These are phyloP conservation scores for Danio choprae DNA, from an alignment of 2,797 vertebrate genomes.

Conservation along the genomic window DNA sequence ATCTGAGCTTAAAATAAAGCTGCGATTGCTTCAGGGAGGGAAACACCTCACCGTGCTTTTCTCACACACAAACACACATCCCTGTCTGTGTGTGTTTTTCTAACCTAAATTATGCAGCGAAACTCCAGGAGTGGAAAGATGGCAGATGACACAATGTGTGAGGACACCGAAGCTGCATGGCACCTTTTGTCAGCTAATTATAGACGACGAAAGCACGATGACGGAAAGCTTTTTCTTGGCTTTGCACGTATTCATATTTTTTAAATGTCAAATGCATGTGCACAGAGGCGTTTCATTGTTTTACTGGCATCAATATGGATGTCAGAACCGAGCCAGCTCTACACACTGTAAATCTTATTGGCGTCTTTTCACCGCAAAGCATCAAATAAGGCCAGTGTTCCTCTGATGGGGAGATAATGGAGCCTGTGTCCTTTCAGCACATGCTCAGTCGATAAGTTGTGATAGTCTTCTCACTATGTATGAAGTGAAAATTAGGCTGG, in stretches of 20 bases:
- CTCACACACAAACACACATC: constrained; percentile 34
- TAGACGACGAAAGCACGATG: constrained; percentile 12
- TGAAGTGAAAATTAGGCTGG: constrained; percentile 49
- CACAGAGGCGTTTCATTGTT: constrained; percentile 18
- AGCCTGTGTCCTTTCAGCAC: constrained; percentile 44
- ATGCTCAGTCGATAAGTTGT: constrained; percentile 49
- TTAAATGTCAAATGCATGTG: constrained; percentile 37
- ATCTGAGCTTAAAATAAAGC: constrained; percentile 53
- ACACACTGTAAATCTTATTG: not conserved
- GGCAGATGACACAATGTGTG: constrained; percentile 48
- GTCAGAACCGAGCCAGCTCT: constrained; percentile 2
- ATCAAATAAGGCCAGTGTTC: not conserved
- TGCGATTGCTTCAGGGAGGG: constrained; percentile 53
- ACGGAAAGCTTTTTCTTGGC: constrained; percentile 25
- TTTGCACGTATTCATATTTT: constrained; percentile 8
- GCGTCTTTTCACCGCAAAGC: constrained; percentile 5
- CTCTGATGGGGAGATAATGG: not conserved
- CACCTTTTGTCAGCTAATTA: constrained; percentile 46
- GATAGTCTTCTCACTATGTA: constrained; percentile 41
- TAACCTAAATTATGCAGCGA: constrained; percentile 47
- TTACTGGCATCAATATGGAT: constrained; percentile 4
- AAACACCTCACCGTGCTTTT: constrained; percentile 47
- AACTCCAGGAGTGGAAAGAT: constrained; percentile 42
- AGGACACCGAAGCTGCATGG: constrained; percentile 11
- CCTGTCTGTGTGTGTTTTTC: constrained; percentile 13